A percentile compares a stretch with the other conserved stretches of the same genome.
Evolutionary conservation across 2,113 vertebrate species (phyloP).

Genomic region (Salvelinus fontinalis): DNA sequence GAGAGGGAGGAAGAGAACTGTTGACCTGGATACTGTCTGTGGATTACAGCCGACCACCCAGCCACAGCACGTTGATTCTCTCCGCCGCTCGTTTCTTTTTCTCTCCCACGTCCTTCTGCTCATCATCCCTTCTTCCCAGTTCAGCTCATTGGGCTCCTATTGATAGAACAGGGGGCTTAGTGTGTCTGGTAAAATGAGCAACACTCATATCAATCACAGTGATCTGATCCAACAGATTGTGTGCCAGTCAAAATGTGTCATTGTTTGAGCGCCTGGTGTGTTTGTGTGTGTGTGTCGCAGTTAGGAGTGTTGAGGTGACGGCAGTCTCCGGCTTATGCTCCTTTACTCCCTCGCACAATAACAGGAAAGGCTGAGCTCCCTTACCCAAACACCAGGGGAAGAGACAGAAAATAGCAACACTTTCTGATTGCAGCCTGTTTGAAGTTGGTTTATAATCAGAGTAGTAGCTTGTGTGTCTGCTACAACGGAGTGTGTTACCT

Average conservation of each 20-base stretch:
- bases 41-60: background rate
- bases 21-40: background rate
- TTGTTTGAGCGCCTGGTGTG: no score
- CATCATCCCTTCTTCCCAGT: background rate
- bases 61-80: no score
- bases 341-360: slow-evolving; percentile 63
- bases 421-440: slow-evolving; percentile 50
- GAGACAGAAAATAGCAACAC: slow-evolving; percentile 63
- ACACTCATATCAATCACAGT: no score
- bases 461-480: no score
- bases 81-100: no score
- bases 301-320: no score
- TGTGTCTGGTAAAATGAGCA: no score
- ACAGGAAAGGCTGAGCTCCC: slow-evolving; percentile 41
- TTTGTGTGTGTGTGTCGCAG: no score
- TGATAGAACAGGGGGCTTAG: no score
- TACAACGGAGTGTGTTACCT: background rate
- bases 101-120: background rate
- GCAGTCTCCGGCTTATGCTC: no score
- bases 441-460: slow-evolving; percentile 50
- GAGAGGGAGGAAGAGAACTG: background rate
- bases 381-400: slow-evolving; percentile 62
- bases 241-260: no score
- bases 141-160: background rate
- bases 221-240: background rate